Evolutionary conservation across 2,113 vertebrate genomes (phyloP), one percentile per base, ranked within the genome.

Genomic region (Daphoenositta chrysoptera): DNA sequence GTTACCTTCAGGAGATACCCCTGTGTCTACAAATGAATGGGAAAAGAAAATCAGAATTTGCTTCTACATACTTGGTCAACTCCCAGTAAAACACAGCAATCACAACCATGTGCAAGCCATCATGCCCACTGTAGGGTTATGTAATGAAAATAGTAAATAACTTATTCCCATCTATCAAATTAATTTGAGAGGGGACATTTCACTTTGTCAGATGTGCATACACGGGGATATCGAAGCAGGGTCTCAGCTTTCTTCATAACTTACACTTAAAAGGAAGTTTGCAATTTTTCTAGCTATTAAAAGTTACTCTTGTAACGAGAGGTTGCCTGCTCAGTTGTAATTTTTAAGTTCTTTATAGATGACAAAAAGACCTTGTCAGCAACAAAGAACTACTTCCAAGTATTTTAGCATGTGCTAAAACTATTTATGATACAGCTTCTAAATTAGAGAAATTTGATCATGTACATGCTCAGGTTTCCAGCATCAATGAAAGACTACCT

Each of bases 311-410:
- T 70, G 30, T 70, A 83, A 94, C 83, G 45, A 76, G 16, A 86
- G 13, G 5, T 3, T 77, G 28, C 15, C 33, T 86, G 37, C 48
- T 85, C 6, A 65, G 61, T 13, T 92, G 37, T 35, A 80, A 69
- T 92, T 83, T 90, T 57, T 13, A 65, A 69, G 31, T 86, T 86
- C 13, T 89, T 88, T 85, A 61, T 66, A 83, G 79, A 61, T 54
- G 64, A 86, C 27, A 85, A 90, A 95, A 95, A 82, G 39, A 54
- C 42, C 33, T 91, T 92, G 76, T 83, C 83, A 94, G 68, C 64
- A 96, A 72, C 39, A 77, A 88, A 85, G 51, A 44, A 77, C 15
- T 58, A 31, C 50, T 70, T 95, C 60, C 50, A 61, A 65, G 37
- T 83, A 37, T 88, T 92, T 88, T 70, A 92, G 60, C 17, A 47